phyloP scores from a whole-genome alignment of 2,888 invertebrate genomes.

The Cephus spinipes region DNA sequence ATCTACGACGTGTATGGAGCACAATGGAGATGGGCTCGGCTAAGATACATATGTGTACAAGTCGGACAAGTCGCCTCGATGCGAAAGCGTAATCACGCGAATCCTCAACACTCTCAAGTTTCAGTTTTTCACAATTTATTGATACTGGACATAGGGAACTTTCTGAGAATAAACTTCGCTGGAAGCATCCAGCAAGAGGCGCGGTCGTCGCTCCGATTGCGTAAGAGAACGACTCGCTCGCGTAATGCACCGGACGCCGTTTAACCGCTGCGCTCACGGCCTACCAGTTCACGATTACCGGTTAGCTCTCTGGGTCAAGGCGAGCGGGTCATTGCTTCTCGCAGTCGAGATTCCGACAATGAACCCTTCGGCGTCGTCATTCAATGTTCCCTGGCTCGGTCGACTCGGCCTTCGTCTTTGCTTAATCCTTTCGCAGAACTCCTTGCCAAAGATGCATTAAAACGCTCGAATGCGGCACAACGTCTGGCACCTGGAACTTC shows the following conservation, averaged over 20 bases:
- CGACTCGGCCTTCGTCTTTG: background rate
- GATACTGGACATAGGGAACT: too few relatives aligned
- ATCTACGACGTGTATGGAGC: conserved; percentile 32
- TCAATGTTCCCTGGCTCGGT: background rate
- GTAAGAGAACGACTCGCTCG: conserved; percentile 35
- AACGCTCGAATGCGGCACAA: too few relatives aligned
- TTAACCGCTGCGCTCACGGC: conserved; percentile 26
- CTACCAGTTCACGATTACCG: conserved; percentile 35
- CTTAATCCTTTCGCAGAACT: too few relatives aligned
- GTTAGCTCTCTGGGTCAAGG: conserved; percentile 58
- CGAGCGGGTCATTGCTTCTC: conserved; percentile 43
- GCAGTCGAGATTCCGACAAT: conserved; percentile 1
- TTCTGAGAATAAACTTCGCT: too few relatives aligned
- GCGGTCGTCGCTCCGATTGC: conserved; percentile 23
- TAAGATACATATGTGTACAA: too few relatives aligned
- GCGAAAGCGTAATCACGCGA: background rate
- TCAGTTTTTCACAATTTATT: too few relatives aligned
- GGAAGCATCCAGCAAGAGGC: too few relatives aligned
- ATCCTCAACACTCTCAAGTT: too few relatives aligned
- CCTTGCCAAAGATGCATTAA: too few relatives aligned
- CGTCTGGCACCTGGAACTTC: too few relatives aligned
- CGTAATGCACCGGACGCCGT: conserved; percentile 35
- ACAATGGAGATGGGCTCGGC: conserved; percentile 47
- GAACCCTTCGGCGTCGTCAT: background rate
- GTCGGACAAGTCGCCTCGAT: too few relatives aligned